phyloP scores from a whole-genome alignment of 1,140 invertebrate species.

The Ruditapes philippinarum region DNA sequence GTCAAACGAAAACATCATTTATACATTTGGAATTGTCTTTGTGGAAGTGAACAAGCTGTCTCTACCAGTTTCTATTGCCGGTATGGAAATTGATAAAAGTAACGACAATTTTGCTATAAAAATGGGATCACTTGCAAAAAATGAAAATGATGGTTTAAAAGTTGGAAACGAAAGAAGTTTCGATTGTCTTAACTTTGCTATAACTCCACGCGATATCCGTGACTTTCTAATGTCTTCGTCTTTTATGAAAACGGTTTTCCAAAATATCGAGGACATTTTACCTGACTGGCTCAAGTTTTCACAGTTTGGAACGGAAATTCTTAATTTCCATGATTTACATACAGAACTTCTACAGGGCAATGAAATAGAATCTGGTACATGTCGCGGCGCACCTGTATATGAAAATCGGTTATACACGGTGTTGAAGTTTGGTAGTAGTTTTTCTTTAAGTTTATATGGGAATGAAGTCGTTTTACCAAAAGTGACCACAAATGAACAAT shows the following conservation, averaged over 20 bases:
- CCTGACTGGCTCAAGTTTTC: slow-evolving; percentile 49
- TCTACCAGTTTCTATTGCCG: slow-evolving; percentile 46
- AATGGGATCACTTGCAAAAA: background rate
- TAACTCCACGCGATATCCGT: slow-evolving; percentile 9
- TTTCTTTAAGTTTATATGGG: slow-evolving; percentile 34
- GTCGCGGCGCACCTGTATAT: slow-evolving; percentile 43
- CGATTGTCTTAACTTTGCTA: slow-evolving; percentile 16
- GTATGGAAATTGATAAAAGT: background rate
- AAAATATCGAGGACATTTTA: slow-evolving; percentile 26
- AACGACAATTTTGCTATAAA: background rate
- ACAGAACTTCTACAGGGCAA: background rate
- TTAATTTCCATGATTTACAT: slow-evolving; percentile 23
- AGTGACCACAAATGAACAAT: background rate
- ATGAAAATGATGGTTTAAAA: background rate
- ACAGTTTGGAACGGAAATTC: background rate
- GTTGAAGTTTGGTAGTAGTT: slow-evolving; percentile 16
- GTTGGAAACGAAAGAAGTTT: background rate
- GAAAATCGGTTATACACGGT: slow-evolving; percentile 26
- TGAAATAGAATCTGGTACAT: background rate
- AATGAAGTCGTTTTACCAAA: background rate
- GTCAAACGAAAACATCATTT: background rate
- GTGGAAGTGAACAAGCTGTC: slow-evolving; percentile 33
- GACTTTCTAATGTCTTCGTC: slow-evolving; percentile 26
- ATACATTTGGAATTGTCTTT: slow-evolving; percentile 49
- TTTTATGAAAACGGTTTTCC: slow-evolving; percentile 35